Evolutionary conservation across 2,113 vertebrate genomes (phyloP), one percentile per base, ranked within the genome.

Genomic region (Raja brachyura): DNA sequence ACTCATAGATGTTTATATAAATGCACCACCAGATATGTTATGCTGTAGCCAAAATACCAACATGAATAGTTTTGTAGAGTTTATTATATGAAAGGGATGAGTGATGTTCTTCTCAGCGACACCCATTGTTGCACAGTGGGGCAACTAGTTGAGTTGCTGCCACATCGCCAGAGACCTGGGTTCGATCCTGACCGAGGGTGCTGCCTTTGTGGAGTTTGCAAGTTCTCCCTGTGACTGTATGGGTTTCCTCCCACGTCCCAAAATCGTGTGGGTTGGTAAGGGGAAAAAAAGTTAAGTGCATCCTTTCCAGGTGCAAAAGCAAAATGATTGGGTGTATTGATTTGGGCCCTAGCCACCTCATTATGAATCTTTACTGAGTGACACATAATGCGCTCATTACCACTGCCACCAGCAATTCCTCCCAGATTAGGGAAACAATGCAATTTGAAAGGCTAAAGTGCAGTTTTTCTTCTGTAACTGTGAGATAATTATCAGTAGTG

Each of bases 351-450:
- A 25, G 81, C 56, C 54, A 28, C 81, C 48, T 25, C 28, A 28
- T 22, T 48, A 6, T 1, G 0, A 6, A 79, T 16, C 14, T 54
- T 1, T 85, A 54, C 54, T 14, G 54, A n/a, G 0, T 85, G 59
- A 59, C 22, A 59, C 10, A 28, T 59, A 56, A 85, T 10, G 59
- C 59, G 56, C 56, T 59, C 54, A 48, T 81, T 81, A 48, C 20
- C 18, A 54, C 20, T 54, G 54, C 56, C 54, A 85, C 10, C 22
- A 85, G 22, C 3, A 11, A 13, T 85, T 85, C 81, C 25, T 25
- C 48, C 20, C 54, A 85, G 54, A 85, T 59, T 28, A 85, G 81
- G 56, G 59, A 85, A 85, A 85, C 54, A 85, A 85, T 85, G 81
- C 8, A 10, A 85, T 25, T 59, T n/a, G 22, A 28, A 59, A 54